A percentile compares a stretch with the other conserved stretches of the same genome.
Conservation (phyloP, 1,140 invertebrate species). For the Choristoneura fumiferana region DNA sequence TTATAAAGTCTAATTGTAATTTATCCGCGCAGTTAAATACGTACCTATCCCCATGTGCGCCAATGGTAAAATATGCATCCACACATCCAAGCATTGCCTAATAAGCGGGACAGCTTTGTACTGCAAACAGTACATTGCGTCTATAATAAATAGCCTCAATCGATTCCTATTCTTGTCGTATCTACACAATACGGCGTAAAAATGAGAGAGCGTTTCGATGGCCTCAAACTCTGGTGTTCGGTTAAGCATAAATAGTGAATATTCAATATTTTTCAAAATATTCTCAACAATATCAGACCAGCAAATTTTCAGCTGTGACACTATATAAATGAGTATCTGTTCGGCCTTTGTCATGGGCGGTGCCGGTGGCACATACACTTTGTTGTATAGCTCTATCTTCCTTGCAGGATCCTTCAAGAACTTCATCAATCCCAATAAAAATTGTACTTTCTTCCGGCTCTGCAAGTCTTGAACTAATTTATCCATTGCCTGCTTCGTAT, state of each 20-base stretch:
- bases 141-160: conserved; percentile 62
- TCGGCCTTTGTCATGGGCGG: conserved; percentile 63
- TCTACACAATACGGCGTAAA: conserved; percentile 66
- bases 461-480: conserved; percentile 44
- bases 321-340: conserved; percentile 57
- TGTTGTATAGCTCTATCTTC: conserved; percentile 55
- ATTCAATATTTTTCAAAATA: conserved; percentile 60
- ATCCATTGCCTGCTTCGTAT: conserved; percentile 42
- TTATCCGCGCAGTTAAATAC: conserved; percentile 20
- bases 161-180: conserved; percentile 54
- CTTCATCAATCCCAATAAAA: conserved; percentile 51
- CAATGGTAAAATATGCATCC: conserved; percentile 65
- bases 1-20: conserved; percentile 19
- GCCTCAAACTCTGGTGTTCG: conserved; percentile 51
- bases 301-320: conserved; percentile 35
- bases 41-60: conserved; percentile 61
- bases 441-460: conserved; percentile 37
- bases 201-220: conserved; percentile 61
- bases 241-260: conserved; percentile 59
- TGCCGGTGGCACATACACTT: conserved; percentile 37
- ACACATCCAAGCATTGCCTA: conserved; percentile 62
- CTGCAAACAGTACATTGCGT: conserved; percentile 72
- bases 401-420: conserved; percentile 53
- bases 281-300: conserved; percentile 33
- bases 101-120: conserved; percentile 61